phyloP scores from a whole-genome alignment of 2,888 invertebrate species.

The Alloscopus bannaensis region DNA sequence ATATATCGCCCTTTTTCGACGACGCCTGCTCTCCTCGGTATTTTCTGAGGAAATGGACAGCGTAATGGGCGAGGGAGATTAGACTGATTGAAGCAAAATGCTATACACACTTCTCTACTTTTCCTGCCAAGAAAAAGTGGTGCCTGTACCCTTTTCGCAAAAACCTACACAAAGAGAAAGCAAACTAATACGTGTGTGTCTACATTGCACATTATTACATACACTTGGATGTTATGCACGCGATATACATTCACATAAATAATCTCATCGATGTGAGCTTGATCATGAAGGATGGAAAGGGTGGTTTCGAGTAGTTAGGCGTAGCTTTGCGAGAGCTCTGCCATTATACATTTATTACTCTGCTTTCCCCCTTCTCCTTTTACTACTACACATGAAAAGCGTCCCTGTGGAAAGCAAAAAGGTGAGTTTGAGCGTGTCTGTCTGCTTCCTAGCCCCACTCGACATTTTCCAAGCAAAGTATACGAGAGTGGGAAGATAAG shows the following conservation, averaged over 20 bases:
- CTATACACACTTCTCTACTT: no score
- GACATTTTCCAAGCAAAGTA: neutral
- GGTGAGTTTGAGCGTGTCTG: no score
- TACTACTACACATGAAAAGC: neutral
- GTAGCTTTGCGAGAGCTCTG: neutral
- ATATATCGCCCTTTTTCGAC: constrained; percentile 30
- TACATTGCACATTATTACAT: neutral
- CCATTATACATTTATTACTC: neutral
- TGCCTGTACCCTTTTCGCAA: no score
- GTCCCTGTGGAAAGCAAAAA: neutral
- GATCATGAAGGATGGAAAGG: constrained; percentile 8
- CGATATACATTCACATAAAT: neutral
- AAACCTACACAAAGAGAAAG: no score
- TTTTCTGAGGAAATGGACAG: constrained; percentile 38
- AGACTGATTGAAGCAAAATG: constrained; percentile 31
- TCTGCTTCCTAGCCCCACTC: constrained; percentile 1
- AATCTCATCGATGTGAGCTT: neutral
- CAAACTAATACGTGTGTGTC: neutral
- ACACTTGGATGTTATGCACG: neutral
- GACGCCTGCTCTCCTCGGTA: no score
- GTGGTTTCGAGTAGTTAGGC: neutral
- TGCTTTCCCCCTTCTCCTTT: neutral
- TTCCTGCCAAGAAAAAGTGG: no score
- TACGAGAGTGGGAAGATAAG: neutral
- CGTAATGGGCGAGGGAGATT: constrained; percentile 41